Evolutionary conservation across 2,888 invertebrate genomes (phyloP), one percentile per base, ranked within the genome.

Genomic region (Chrysina gloriosa): DNA sequence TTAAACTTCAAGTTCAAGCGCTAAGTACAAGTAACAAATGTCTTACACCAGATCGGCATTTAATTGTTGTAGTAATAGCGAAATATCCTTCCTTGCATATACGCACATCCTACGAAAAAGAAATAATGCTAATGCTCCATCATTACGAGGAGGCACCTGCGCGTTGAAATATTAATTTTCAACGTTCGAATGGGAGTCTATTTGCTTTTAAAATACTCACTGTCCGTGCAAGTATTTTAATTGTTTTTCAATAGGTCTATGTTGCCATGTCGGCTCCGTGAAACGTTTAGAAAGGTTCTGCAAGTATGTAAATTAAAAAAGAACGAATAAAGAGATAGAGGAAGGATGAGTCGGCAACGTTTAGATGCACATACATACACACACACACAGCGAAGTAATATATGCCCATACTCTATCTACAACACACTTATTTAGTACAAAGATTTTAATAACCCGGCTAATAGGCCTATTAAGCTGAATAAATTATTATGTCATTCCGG

Each of bases 101-200:
- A 42, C 21, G 27, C 11, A 58, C 42, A 23, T 27, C 25, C 58
- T 56, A 21, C 23, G 25, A 11, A 27, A 19, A 58, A 11, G 58
- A 27, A 52, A 52, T 52, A 52, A 52, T n/a, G 31, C 31, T 42
- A 61, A 42, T 27, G 58, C 42, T 42, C 14, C 42, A 45, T 61
- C 58, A 61, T 61, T 61, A 52, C 31, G 31, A 29, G 11, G 58
- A 7, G 42, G 42, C 58, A 42, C 42, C 58, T 42, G 42, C 58
- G 42, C 27, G 58, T 61, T 61, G 42, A 42, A 61, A 61, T 61
- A 61, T 61, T 61, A 61, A 61, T 61, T 61, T 61, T 61, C 42
- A 25, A 25, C 42, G 42, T 27, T 42, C 58, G 58, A 61, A 42
- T 42, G 19, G 58, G 27, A 61, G 27, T 42, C 42, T 42, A 29